These are phyloP conservation scores for Philypnodon macrostomus DNA, from an alignment of 2,797 vertebrate genomes.

Conservation along the genomic window DNA sequence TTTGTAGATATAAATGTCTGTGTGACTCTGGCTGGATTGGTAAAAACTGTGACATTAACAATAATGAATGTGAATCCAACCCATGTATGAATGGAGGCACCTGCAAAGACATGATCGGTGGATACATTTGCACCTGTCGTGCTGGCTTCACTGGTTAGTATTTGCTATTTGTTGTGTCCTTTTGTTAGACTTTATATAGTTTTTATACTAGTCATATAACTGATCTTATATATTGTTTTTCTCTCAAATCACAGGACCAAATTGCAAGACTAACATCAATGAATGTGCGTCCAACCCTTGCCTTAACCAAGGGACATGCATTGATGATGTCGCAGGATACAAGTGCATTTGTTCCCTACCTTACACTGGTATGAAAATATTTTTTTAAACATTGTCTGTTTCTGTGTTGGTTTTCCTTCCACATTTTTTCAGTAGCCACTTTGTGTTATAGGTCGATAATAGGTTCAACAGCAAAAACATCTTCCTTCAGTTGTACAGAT, in stretches of 20 bases:
- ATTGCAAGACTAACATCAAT: constrained; percentile 96
- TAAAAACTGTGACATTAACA: constrained; percentile 92
- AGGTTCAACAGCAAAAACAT: constrained; percentile 66
- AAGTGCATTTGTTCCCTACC: constrained; percentile 92
- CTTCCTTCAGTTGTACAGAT: constrained; percentile 65
- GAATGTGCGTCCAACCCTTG: constrained; percentile 97
- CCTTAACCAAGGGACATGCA: constrained; percentile 94
- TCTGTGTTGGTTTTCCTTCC: constrained; percentile 16
- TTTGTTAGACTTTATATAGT: too few relatives aligned
- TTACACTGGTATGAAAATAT: constrained; percentile 86
- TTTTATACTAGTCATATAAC: too few relatives aligned
- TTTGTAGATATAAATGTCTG: constrained; percentile 84
- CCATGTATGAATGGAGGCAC: constrained; percentile 93
- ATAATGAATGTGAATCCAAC: constrained; percentile 93
- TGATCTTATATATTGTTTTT: constrained; percentile 3
- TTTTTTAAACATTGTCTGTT: constrained; percentile 20
- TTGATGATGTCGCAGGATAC: constrained; percentile 91
- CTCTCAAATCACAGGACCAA: constrained; percentile 78
- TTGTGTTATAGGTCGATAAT: background rate
- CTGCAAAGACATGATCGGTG: constrained; percentile 94
- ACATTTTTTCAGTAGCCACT: too few relatives aligned
- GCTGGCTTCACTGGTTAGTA: constrained; percentile 91
- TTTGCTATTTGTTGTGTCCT: constrained; percentile 1
- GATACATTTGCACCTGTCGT: constrained; percentile 90
- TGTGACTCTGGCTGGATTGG: constrained; percentile 93